Conservation (phyloP, 1,140 invertebrate species). For the Pogonus chalceus region DNA sequence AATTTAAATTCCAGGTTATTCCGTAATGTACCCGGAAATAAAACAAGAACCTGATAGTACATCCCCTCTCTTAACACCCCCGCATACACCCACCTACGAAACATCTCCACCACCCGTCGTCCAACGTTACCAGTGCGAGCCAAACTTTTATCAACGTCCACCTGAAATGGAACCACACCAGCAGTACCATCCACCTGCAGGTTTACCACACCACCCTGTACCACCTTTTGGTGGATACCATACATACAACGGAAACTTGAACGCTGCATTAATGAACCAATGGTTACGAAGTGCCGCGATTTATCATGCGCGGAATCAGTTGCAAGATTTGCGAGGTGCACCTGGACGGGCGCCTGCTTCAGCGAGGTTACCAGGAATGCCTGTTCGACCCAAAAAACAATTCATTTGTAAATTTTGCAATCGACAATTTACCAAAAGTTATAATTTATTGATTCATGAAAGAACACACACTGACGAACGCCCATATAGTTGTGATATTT, state of each 20-base stretch:
- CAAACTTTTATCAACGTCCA: conserved; percentile 10
- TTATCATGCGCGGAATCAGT: conserved; percentile 40
- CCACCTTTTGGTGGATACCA: conserved; percentile 21
- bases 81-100: conserved; percentile 56
- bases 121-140: conserved; percentile 8
- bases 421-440: conserved; percentile 91
- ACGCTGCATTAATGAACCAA: conserved; percentile 53
- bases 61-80: conserved; percentile 56
- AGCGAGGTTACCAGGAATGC: conserved; percentile 41
- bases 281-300: conserved; percentile 61
- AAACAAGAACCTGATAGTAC: conserved; percentile 50
- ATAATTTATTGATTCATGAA: conserved; percentile 92
- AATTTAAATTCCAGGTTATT: conserved; percentile 2
- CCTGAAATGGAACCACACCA: conserved; percentile 8
- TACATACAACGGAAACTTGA: conserved; percentile 39
- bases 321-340: conserved; percentile 33
- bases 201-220: conserved; percentile 17
- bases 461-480: conserved; percentile 92
- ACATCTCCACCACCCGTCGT: conserved; percentile 31
- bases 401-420: conserved; percentile 94
- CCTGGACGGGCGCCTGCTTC: conserved; percentile 41
- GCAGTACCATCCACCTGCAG: conserved; percentile 28
- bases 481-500: conserved; percentile 91
- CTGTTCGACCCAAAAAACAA: conserved; percentile 74
- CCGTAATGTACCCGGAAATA: conserved; percentile 28